Base-by-base conservation (phyloP, 1,140 invertebrate genomes). In the Rhopalosiphum maidis region DNA sequence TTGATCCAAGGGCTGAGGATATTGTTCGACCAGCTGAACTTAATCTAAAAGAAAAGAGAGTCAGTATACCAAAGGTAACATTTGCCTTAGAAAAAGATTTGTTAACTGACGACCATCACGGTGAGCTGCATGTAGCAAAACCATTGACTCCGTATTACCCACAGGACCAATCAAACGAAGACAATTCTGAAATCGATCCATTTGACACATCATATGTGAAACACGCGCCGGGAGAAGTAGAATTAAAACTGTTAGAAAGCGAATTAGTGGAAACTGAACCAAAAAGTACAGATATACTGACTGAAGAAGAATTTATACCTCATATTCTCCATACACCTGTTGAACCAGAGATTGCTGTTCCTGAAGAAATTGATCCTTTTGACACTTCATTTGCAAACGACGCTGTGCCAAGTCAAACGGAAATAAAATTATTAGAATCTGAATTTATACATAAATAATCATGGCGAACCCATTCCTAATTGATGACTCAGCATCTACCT, bases 171-270 rank as follows among this genome's bases (percentile, higher is more conserved):
- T 95, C 96, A 82, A 85, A 94, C 35, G 86, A 93, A 88, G 30
- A 46, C 22, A 85, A 86, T 37, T 43, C 51, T 37, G 77, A 85
- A 23, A 55, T 60, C 90, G 97, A 98, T 95, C 97, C 98, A 1
- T 98, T 98, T 95, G 97, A 98, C 95, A 98, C 98, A 0, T 98
- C 97, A 6, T 97, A 97, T 94, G 97, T 97, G 25, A 95, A 96
- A 37, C 96, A 97, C 25, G 95, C 96, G 83, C 97, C 97, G 8
- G 96, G 97, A 15, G 97, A 97, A 95, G 96, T 97, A 3, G 97
- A 98, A 95, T 94, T 98, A 48, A 97, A 97, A 95, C 95, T 97
- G 43, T 95, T 97, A 11, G 97, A 97, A 94, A 97, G 96, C 55
- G 97, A 97, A 94, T 95, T 97, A 25, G 94, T 94, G 22, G 87